phyloP scores from a whole-genome alignment of 2,888 invertebrate species.

The Malthinus flaveolus region DNA sequence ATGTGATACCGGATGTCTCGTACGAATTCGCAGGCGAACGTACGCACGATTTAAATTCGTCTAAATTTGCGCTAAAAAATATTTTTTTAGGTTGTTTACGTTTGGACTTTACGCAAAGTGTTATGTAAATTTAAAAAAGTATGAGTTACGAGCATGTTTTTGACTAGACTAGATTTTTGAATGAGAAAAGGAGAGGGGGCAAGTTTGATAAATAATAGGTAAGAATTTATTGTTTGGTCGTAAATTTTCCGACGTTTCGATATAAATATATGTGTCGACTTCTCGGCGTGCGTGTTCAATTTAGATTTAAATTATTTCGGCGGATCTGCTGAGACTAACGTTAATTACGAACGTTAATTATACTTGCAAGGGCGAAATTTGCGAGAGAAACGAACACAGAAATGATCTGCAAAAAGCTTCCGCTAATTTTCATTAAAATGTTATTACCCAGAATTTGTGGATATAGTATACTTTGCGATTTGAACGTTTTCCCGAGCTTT shows the following conservation, averaged over 20 bases:
- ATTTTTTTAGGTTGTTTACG: conserved; percentile 1
- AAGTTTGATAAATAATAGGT: no score
- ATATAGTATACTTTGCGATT: conserved; percentile 8
- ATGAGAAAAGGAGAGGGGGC: no score
- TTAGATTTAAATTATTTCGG: conserved; percentile 17
- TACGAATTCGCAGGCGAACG: conserved; percentile 9
- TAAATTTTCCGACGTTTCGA: no score
- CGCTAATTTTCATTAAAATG: conserved; percentile 19
- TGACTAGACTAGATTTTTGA: no score
- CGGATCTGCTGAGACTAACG: conserved; percentile 19
- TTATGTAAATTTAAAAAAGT: no score
- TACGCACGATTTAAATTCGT: not conserved
- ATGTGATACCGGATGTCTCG: conserved; percentile 16
- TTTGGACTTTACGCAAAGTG: not conserved
- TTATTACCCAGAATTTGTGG: conserved; percentile 13
- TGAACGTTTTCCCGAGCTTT: conserved; percentile 8
- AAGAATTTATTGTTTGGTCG: no score
- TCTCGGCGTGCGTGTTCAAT: conserved; percentile 14
- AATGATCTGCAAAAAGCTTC: conserved; percentile 18
- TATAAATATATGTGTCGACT: no score
- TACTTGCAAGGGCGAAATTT: conserved; percentile 14
- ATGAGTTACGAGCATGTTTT: no score
- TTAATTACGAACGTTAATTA: conserved; percentile 24
- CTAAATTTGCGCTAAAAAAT: not conserved
- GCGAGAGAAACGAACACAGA: conserved; percentile 13